Evolutionary conservation across 92 coral and sea anemone species (phyloP), one percentile per base, ranked within the genome.

Genomic region (Micromussa lordhowensis): DNA sequence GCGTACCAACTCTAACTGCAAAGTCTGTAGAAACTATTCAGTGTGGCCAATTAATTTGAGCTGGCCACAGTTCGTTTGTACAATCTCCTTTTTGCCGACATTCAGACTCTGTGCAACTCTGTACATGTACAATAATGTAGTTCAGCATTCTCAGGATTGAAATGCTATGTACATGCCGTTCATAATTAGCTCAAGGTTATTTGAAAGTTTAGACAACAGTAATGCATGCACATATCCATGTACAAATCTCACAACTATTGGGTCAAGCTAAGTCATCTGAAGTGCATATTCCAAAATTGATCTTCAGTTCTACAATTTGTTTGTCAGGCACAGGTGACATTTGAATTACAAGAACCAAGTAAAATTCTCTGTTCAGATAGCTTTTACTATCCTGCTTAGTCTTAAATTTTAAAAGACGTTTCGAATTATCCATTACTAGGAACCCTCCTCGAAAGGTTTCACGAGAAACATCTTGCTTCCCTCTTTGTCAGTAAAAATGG

Each of bases 401-500:
- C 71, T 29, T 44, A 29, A 51, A 79, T 5, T 53, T 79, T 54
- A 51, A 53, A 22, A 79, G 11, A 55, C 36, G 2, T 73, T 36
- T 34, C 35, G 30, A 28, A 29, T 29, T 26, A 57, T 73, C 26
- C n/a, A 12, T 30, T n/a, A 74, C 57, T 84, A 74, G 14, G 81
- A 84, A 22, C 88, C 72, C 9, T 87, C 90, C 75, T 91, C 96
- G 79, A 93, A 94, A 28, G 99, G 93, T 57, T 95, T 95, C 35
- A 94, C 80, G 26, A 98, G 98, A 82, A 90, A 98, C 97, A 98
- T 90, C 91, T 98, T 98, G 54, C 93, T 93, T 44, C 93, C 96
- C 5, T 26, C 79, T 34, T 74, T 38, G 75, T 93, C 95, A 13
- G 98, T 98, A 88, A 96, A 98, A 57, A 98, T 98, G 15, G 99